Percentiles rank a stretch among this genome's conserved stretches.
phyloP scores from a whole-genome alignment of 2,888 invertebrate species.

The Scaptomyza reducta region DNA sequence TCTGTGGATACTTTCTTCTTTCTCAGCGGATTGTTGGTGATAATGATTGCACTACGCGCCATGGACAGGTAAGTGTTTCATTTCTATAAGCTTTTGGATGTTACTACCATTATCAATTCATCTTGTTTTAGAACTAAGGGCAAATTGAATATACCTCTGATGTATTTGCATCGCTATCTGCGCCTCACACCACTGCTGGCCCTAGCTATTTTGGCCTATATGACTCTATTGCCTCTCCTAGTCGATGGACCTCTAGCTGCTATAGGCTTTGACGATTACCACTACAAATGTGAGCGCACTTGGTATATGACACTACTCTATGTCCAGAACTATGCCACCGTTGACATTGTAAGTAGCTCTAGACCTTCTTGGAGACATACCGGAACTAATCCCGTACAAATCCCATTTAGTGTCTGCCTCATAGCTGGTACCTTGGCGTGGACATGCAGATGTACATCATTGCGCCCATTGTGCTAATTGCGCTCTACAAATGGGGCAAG shows the following conservation, averaged over 20 bases:
- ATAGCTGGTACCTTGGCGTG: constrained; percentile 86
- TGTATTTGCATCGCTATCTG: constrained; percentile 78
- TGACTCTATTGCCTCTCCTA: constrained; percentile 83
- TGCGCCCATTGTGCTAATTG: constrained; percentile 85
- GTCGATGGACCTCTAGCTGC: constrained; percentile 84
- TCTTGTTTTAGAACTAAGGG: constrained; percentile 52
- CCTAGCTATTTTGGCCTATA: constrained; percentile 83
- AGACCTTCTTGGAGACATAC: no score
- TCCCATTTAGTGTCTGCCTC: constrained; percentile 83
- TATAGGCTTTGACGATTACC: not conserved
- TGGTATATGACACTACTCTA: constrained; percentile 85
- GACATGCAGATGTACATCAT: constrained; percentile 86
- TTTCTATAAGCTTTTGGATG: not conserved
- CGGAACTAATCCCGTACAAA: not conserved
- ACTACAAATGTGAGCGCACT: constrained; percentile 64
- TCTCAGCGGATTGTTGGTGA: constrained; percentile 86
- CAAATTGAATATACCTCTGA: constrained; percentile 64
- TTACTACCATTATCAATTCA: not conserved
- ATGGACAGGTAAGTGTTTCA: constrained; percentile 46
- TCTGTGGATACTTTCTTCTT: constrained; percentile 87
- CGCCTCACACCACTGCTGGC: constrained; percentile 85
- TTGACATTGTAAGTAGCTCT: constrained; percentile 61
- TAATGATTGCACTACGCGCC: constrained; percentile 65
- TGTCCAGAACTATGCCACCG: constrained; percentile 83
- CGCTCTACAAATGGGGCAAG: constrained; percentile 82